phyloP scores from a whole-genome alignment of 2,113 vertebrate species.

The Lophochroa leadbeateri region DNA sequence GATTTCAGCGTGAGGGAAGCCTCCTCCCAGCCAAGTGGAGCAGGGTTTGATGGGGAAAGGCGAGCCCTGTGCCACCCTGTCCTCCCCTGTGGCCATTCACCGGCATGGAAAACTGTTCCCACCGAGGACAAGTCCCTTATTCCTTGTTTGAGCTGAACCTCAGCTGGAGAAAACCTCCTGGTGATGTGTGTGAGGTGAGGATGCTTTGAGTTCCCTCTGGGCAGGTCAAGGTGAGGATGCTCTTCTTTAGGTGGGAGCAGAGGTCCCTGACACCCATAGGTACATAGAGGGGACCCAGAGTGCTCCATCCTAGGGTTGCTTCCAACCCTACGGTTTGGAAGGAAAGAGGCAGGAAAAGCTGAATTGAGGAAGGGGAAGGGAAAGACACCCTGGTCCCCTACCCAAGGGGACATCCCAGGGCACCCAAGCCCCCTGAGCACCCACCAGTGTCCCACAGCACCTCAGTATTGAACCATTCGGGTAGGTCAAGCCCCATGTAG shows the following conservation, averaged over 20 bases:
- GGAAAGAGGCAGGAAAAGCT: neutral
- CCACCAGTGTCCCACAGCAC: fast-evolving
- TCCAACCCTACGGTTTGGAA: neutral
- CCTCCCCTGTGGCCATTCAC: neutral
- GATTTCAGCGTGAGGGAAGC: neutral
- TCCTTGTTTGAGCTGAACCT: neutral
- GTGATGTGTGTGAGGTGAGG: neutral
- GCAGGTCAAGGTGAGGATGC: neutral
- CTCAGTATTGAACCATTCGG: fast-evolving
- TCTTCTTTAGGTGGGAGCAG: neutral
- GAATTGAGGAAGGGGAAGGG: neutral
- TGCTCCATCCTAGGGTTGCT: neutral
- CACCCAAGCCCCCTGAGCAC: neutral
- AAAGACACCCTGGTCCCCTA: neutral
- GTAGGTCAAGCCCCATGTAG: neutral
- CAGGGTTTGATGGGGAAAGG: neutral
- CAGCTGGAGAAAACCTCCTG: fast-evolving
- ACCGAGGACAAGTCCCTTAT: neutral
- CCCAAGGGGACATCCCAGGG: neutral
- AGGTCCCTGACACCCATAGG: neutral
- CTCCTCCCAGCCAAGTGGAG: neutral
- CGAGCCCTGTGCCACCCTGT: neutral
- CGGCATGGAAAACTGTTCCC: neutral
- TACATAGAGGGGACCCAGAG: too few relatives aligned
- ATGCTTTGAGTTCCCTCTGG: neutral